phyloP scores from a whole-genome alignment of 2,113 vertebrate genomes.

The Urocolius indicus region DNA sequence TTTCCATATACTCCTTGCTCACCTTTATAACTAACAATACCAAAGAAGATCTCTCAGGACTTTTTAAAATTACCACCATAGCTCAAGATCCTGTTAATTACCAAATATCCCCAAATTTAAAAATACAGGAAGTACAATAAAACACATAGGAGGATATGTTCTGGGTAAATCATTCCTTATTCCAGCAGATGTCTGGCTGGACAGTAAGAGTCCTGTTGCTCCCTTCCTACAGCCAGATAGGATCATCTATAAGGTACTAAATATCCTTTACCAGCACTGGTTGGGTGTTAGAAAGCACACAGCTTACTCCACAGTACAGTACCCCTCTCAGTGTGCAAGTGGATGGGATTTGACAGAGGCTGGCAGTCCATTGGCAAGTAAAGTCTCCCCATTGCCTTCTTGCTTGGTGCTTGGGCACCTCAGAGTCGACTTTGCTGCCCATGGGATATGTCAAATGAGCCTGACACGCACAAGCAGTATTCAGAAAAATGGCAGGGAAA shows the following conservation, averaged over 20 bases:
- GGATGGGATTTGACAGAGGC: background rate
- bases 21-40: no score
- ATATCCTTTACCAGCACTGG: background rate
- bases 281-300: background rate
- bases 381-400: background rate
- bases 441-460: background rate
- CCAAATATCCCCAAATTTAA: background rate
- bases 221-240: background rate
- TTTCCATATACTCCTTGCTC: no score
- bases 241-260: background rate
- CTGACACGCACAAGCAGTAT: fast-evolving
- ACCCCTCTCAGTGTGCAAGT: background rate
- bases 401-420: background rate
- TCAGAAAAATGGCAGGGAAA: background rate
- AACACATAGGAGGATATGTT: background rate
- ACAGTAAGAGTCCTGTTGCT: background rate
- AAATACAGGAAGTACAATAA: background rate
- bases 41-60: background rate
- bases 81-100: background rate
- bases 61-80: background rate
- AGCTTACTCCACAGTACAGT: background rate
- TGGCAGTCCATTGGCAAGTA: background rate
- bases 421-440: background rate
- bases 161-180: background rate
- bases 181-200: background rate